A percentile compares a stretch with the other conserved stretches of the same genome.
Conservation (phyloP, 2,888 invertebrate species). For the Calephelis perditalis region DNA sequence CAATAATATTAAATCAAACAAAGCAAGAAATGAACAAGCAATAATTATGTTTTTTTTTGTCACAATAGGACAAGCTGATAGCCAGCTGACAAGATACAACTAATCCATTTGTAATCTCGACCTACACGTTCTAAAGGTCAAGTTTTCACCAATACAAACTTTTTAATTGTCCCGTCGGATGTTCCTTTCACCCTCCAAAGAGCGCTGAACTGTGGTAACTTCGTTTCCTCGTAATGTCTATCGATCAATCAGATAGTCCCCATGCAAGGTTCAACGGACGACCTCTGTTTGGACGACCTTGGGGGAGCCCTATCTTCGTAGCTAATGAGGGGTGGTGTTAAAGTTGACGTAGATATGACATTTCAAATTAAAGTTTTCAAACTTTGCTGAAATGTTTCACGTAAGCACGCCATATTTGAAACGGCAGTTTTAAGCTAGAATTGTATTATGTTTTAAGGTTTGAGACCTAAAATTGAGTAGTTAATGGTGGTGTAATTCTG, state of each 20-base stretch:
- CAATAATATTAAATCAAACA: no score
- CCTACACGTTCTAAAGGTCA: not conserved
- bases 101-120: not conserved
- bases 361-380: no score
- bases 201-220: not conserved
- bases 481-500: no score
- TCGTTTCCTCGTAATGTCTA: constrained; percentile 32
- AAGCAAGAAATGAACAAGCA: no score
- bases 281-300: constrained; percentile 55
- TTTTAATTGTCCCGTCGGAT: constrained; percentile 8
- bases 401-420: no score
- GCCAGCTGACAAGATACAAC: not conserved
- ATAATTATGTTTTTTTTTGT: no score
- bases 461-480: no score
- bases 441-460: no score
- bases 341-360: not conserved
- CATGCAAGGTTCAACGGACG: constrained; percentile 54
- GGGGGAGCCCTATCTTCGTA: constrained; percentile 31
- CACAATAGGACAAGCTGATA: no score
- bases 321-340: not conserved
- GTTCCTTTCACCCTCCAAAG: constrained; percentile 8
- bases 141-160: not conserved
- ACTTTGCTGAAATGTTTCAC: no score
- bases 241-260: constrained; percentile 51
- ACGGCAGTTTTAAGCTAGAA: no score